Base-by-base conservation (phyloP, 1,140 invertebrate species). In the Copidosoma floridanum region DNA sequence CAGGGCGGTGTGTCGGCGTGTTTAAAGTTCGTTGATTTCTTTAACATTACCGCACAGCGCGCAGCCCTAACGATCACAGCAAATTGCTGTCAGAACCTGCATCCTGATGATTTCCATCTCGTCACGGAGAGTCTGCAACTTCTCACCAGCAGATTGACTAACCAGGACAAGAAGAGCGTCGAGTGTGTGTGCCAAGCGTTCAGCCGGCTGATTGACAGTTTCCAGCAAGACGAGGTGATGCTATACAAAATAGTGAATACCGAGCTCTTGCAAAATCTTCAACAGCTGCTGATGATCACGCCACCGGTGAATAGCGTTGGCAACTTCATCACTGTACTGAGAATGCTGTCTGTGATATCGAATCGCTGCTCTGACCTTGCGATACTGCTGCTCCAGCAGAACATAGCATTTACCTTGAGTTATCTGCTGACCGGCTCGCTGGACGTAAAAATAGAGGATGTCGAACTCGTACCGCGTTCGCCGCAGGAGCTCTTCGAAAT, bases 91-190 rank as follows among this genome's bases (percentile, higher is more conserved):
- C 90, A 96, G 73, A 97, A 95, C 81, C 83, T 98, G 65, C 91
- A 91, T 44, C 82, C 87, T 8, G 95, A 98, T 69, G 96, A 98
- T 78, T 97, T 98, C 77, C 89, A 93, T 68, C 90, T 94, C 63
- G 91, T 98, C 11, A 84, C 88, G 44, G 93, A 96, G 43, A 96
- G 93, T 44, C 80, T 99, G 43, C 85, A 92, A 4, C 80, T 97
- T 44, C 80, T 99, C 7, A 94, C 94, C 24, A 89, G 87, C 48
- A 84, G 94, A 73, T 81, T 98, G 1, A 91, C 91, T 2, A 94
- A 97, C 78, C 93, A 95, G 74, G 97, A 99, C 78, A 98, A 98
- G 74, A 98, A 98, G 71, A 96, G 94, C 65, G 93, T 98, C 14
- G 97, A 99, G 73, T 95, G 93, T 74, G 94, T 98, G 6, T 99